Evolutionary conservation across 2,888 invertebrate species (phyloP).

Genomic region (Vesta saturnalis): DNA sequence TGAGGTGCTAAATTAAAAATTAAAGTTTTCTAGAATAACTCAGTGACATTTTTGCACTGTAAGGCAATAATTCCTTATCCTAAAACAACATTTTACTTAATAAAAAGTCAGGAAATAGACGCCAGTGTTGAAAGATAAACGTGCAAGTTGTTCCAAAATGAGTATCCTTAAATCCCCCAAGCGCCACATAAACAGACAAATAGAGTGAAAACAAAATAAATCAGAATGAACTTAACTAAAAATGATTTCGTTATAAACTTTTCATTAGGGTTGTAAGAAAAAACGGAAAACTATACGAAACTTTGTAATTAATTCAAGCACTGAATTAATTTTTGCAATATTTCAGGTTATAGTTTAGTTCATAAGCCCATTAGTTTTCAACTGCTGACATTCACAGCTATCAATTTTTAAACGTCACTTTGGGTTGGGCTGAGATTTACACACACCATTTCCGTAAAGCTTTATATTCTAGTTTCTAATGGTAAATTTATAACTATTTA

Average conservation of each 20-base stretch:
- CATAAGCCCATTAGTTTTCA: too few species aligned
- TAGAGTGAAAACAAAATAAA: conserved; percentile 33
- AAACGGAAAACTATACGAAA: too few species aligned
- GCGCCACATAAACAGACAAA: conserved; percentile 39
- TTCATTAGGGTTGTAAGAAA: neutral
- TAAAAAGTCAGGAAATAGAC: conserved; percentile 36
- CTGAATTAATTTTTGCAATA: too few species aligned
- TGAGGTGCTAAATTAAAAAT: conserved; percentile 19
- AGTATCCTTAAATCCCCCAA: conserved; percentile 37
- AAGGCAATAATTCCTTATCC: conserved; percentile 2
- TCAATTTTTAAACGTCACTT: conserved; percentile 23
- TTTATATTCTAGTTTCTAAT: conserved; percentile 12
- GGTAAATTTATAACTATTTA: conserved; percentile 23
- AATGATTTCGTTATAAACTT: conserved; percentile 4
- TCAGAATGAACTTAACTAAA: conserved; percentile 25
- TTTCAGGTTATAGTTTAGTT: too few species aligned
- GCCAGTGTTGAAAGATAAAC: conserved; percentile 42
- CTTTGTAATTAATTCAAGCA: too few species aligned
- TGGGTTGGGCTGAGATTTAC: conserved; percentile 36
- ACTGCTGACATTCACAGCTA: conserved; percentile 27
- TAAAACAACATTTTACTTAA: conserved; percentile 21
- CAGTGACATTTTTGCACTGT: conserved; percentile 9
- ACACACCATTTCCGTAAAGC: conserved; percentile 32
- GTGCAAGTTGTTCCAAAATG: conserved; percentile 37
- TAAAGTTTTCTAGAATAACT: conserved; percentile 4